Conservation (phyloP, 2,113 vertebrate species). For the Gymnorhina tibicen region DNA sequence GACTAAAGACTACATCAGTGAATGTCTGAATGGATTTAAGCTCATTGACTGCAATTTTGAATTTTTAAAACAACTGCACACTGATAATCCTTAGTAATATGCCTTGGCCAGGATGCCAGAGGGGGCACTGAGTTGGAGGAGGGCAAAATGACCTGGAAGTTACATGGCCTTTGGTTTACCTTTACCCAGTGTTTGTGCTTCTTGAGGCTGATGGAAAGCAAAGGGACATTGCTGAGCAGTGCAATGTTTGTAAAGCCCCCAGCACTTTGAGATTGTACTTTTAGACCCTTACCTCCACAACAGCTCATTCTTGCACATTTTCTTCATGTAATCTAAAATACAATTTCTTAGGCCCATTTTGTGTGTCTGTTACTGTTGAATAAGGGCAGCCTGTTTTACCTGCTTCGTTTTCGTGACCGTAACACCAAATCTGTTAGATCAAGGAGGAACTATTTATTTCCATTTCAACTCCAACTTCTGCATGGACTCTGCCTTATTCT, state of each 20-base stretch:
- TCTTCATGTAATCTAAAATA: fast-evolving
- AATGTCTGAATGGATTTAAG: background rate
- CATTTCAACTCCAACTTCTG: background rate
- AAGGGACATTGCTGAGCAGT: background rate
- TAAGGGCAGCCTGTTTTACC: background rate
- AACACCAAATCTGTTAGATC: background rate
- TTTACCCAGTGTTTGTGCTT: background rate
- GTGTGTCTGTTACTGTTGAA: background rate
- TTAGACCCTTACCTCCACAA: background rate
- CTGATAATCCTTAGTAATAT: background rate
- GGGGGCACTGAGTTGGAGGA: background rate
- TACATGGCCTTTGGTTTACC: background rate
- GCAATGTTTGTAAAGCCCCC: background rate
- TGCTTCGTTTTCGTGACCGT: background rate
- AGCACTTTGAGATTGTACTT: background rate
- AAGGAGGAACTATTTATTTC: background rate
- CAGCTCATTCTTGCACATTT: background rate
- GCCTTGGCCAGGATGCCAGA: background rate
- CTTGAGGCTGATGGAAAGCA: background rate
- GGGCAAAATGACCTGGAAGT: background rate
- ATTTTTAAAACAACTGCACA: background rate
- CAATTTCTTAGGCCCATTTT: background rate
- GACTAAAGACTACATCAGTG: background rate
- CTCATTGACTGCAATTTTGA: background rate
- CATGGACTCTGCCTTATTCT: background rate